Base-by-base conservation (phyloP, 2,888 invertebrate genomes). In the Asteroscopus sphinx region DNA sequence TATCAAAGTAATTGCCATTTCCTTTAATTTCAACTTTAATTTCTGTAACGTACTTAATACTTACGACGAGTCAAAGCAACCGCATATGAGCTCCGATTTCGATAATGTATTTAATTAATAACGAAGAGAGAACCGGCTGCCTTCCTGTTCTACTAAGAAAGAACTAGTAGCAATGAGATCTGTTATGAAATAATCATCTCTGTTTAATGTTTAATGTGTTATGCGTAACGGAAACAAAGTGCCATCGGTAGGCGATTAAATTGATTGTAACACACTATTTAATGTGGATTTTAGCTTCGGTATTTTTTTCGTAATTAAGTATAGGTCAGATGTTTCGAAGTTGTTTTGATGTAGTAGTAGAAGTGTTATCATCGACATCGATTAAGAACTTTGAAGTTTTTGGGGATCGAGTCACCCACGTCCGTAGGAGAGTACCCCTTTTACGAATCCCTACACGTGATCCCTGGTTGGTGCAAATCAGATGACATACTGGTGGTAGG, bases 71-170 rank as follows among this genome's bases (percentile, higher is more conserved):
- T 57, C 77, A 82, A 80, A 83, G 75, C 69, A 56, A 44, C 73
- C 73, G 74, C 70, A 61, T 73, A 68, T 66, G 73, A 72, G 66
- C 66, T 68, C 67, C 63, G 62, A 74, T 68, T 73, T 73, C 68
- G 70, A 78, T 86, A 84, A 86, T 86, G 79, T 76, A 72, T 81
- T 83, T 85, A 85, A 87, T 87, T 85, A 85, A 85, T 80, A 81
- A 77, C 75, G 74, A 76, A 78, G 57, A 68, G 57, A 80, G 67
- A 88, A 86, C 85, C 80, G 81, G 85, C 79, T 56, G 44, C 56
- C 78, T 87, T 89, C 86, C 86, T 86, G 87, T 83, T 76, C 71
- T 63, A 76, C 58, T 78, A 75, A 81, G 77, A 81, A 73, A 67
- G 78, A 79, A 82, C 72, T 75, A 79, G 85, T 78, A 83, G 81